Evolutionary conservation across 2,888 invertebrate species (phyloP).

Genomic region (Sphecodes monilicornis): DNA sequence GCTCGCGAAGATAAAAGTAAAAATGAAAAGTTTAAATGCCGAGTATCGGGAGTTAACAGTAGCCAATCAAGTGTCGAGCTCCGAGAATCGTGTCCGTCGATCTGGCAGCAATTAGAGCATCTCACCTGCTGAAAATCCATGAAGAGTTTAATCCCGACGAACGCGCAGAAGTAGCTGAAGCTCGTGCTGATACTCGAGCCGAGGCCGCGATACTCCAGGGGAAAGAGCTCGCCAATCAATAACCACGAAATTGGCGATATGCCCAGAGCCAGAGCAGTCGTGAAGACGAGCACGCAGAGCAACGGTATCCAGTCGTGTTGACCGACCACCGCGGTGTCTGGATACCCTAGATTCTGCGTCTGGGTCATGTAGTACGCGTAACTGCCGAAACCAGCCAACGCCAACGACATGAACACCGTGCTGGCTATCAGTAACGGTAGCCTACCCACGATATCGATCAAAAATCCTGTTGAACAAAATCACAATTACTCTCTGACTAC

Average conservation of each 20-base stretch:
- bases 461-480: constrained; percentile 84
- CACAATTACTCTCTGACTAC: not conserved
- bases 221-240: constrained; percentile 93
- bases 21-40: not conserved
- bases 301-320: constrained; percentile 93
- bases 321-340: constrained; percentile 83
- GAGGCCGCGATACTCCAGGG: constrained; percentile 93
- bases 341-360: constrained; percentile 76
- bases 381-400: constrained; percentile 93
- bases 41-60: not conserved
- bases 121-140: constrained; percentile 90
- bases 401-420: constrained; percentile 93
- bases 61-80: not conserved
- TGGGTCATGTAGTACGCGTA: constrained; percentile 90
- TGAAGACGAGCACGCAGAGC: constrained; percentile 92
- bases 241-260: constrained; percentile 96
- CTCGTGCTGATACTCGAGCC: constrained; percentile 95
- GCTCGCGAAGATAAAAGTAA: not conserved
- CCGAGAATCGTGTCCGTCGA: not conserved
- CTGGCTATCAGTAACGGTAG: constrained; percentile 93
- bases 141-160: constrained; percentile 94
- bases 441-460: constrained; percentile 95
- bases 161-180: constrained; percentile 94
- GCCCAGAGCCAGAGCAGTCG: constrained; percentile 94
- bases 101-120: constrained; percentile 5